Conservation (phyloP, 2,113 vertebrate genomes). For the Furnarius figulus region DNA sequence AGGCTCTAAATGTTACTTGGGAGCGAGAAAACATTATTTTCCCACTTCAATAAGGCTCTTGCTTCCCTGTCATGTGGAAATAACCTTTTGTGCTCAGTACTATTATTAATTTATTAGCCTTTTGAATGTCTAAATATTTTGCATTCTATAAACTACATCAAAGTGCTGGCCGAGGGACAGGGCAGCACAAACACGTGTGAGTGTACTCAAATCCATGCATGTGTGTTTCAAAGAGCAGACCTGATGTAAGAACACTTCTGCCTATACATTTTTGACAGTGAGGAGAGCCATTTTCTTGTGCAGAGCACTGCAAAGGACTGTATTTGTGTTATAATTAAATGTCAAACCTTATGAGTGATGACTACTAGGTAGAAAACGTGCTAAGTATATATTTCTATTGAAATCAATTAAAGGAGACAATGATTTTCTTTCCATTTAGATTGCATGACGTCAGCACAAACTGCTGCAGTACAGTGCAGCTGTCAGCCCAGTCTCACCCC, state of each 20-base stretch:
- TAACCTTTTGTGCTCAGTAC: constrained; percentile 22
- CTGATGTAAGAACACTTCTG: not conserved
- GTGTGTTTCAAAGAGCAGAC: not conserved
- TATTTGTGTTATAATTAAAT: not conserved
- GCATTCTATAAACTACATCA: not conserved
- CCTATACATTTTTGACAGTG: not conserved
- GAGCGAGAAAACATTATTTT: constrained; percentile 49
- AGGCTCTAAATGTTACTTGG: constrained; percentile 36
- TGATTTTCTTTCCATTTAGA: constrained; percentile 20
- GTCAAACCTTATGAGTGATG: constrained; percentile 1
- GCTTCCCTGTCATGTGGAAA: constrained; percentile 19
- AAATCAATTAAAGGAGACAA: constrained; percentile 36
- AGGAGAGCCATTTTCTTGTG: not conserved
- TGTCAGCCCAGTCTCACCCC: not conserved
- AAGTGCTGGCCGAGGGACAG: not conserved
- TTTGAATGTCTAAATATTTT: not conserved
- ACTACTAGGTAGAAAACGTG: not conserved
- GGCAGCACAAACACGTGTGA: not conserved
- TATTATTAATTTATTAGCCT: constrained; percentile 62
- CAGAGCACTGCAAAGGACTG: not conserved
- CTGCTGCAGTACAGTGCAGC: not conserved
- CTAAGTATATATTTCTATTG: constrained; percentile 21
- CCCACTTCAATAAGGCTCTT: not conserved
- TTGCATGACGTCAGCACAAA: not conserved
- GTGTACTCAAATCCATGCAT: not conserved